Percentiles rank a stretch among this genome's conserved stretches.
Evolutionary conservation across 2,113 vertebrate species (phyloP).

Genomic region (Myotis davidii): DNA sequence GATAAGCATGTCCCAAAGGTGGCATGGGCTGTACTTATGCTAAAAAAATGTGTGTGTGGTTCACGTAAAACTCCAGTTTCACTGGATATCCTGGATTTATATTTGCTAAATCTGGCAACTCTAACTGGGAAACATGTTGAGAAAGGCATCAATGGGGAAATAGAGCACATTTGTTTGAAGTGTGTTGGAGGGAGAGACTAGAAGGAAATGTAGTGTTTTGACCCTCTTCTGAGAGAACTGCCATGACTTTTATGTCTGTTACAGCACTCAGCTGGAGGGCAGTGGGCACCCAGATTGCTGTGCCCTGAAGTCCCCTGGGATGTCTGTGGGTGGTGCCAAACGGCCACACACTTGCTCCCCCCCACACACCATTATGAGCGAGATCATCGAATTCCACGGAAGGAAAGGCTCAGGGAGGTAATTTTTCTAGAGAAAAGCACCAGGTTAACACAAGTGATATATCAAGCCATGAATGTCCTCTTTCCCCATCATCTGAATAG

Average conservation of each 20-base stretch:
- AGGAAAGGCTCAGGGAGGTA: background rate
- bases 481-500: background rate
- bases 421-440: background rate
- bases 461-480: background rate
- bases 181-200: too few species aligned
- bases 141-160: background rate
- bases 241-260: background rate
- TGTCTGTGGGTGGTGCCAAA: background rate
- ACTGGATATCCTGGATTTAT: background rate
- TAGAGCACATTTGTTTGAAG: background rate
- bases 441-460: background rate
- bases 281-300: background rate
- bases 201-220: background rate
- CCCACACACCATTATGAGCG: background rate
- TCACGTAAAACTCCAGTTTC: background rate
- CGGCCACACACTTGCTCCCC: background rate
- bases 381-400: background rate
- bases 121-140: background rate
- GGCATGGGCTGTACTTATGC: background rate
- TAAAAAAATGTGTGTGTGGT: background rate
- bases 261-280: background rate
- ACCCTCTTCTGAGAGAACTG: background rate
- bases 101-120: background rate
- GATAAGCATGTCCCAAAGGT: background rate
- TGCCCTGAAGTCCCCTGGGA: background rate